Evolutionary conservation across 92 coral and sea anemone species (phyloP), one percentile per base, ranked within the genome.

Genomic region (Epizoanthus ramosus): DNA sequence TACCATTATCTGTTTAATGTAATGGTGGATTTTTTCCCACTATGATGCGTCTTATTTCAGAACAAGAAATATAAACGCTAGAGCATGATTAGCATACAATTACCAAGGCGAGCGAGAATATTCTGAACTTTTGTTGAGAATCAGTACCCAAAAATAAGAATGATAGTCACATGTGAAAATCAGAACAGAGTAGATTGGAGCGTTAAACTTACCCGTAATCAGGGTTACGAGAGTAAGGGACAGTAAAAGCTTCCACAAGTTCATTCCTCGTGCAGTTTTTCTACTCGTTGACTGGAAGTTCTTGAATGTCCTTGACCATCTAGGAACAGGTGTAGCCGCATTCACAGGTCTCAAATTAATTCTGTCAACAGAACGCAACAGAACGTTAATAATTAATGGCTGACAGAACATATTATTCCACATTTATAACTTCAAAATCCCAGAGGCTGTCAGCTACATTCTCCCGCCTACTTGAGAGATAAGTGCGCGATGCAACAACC

Each of bases 331-430:
- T 75, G 80, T 50, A 50, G 6, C 50, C 22, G 16, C 66, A 19
- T 43, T 31, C 63, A 31, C 52, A 56, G 64, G 47, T 24, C 68
- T 75, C 80, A 75, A 75, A 75, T 75, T 75, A 75, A 75, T 75
- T 75, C 80, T 75, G 80, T 58, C 67, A 75, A 75, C 68, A 75
- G 52, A 75, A 75, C 57, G 23, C 54, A 58, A 9, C 68, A 7
- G 16, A 50, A 18, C 39, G 68, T 75, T 57, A 75, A 75, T 56
- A 57, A 75, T 75, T 75, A 13, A 75, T 75, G 31, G 24, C 68
- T 58, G 65, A 67, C 72, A 57, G 24, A 75, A 57, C 80, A 57
- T 66, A 56, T 75, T 75, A 61, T 66, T 28, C 33, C 33, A 35
- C 24, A 16, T 75, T 57, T 75, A 67, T 13, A 17, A 50, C 15